Conservation (phyloP, 92 coral and sea anemone genomes). For the Pocillopora meandrina region DNA sequence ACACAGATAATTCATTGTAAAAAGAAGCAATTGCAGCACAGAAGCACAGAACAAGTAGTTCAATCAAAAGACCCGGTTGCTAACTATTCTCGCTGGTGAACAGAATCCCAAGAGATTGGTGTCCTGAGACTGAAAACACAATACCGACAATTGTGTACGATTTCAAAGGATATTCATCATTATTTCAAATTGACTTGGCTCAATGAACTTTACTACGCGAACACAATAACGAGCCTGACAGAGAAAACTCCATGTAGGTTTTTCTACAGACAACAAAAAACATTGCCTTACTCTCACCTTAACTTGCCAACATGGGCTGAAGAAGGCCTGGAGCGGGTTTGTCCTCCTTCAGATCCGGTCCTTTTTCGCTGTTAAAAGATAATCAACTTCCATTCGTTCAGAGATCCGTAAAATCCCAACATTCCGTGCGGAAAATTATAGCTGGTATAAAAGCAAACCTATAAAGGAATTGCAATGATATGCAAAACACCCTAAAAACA, state of each 20-base stretch:
- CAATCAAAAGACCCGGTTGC: neutral
- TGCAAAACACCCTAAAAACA: too few species aligned
- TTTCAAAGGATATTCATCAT: neutral
- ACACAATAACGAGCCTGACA: too few species aligned
- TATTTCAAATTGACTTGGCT: neutral
- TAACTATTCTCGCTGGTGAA: neutral
- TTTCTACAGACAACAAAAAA: neutral
- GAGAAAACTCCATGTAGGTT: too few species aligned
- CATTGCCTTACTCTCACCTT: constrained; percentile 43
- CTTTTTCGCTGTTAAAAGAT: constrained; percentile 60
- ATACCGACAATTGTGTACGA: neutral
- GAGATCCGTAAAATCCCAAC: neutral
- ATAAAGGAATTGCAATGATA: neutral
- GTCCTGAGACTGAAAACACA: neutral
- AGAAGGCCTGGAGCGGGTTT: constrained; percentile 75
- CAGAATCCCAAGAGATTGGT: constrained; percentile 10
- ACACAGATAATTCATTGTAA: constrained; percentile 2
- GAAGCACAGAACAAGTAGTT: constrained; percentile 3
- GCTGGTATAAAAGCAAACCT: neutral
- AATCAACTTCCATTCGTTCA: neutral
- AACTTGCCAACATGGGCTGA: constrained; percentile 79
- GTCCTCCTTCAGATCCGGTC: constrained; percentile 66
- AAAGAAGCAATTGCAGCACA: neutral
- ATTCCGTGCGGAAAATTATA: neutral
- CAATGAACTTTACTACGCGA: neutral